These are phyloP conservation scores for Tethea ocularis DNA, from an alignment of 2,888 invertebrate genomes.

Conservation along the genomic window DNA sequence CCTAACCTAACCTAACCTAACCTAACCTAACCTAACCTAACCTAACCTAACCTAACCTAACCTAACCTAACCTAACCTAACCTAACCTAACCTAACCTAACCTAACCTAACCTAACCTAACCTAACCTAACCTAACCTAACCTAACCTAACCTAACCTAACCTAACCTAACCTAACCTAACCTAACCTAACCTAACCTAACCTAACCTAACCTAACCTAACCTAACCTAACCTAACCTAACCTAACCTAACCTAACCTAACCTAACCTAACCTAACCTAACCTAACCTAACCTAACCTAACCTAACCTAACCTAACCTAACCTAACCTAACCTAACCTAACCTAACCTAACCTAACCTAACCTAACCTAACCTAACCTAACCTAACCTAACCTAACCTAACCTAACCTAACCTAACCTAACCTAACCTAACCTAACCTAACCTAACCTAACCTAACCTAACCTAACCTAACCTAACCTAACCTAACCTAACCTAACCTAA, in stretches of 20 bases:
- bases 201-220: constrained; percentile 29
- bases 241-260: constrained; percentile 20
- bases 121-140: constrained; percentile 8
- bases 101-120: neutral
- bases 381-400: constrained; percentile 15
- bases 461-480: constrained; percentile 34
- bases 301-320: constrained; percentile 1
- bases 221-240: constrained; percentile 28
- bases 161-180: constrained; percentile 13
- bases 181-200: constrained; percentile 28
- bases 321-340: too few relatives aligned
- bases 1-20: constrained; percentile 22
- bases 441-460: constrained; percentile 21
- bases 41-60: constrained; percentile 20
- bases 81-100: constrained; percentile 24
- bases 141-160: constrained; percentile 13
- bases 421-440: neutral
- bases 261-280: constrained; percentile 20
- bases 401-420: constrained; percentile 12
- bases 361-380: constrained; percentile 13
- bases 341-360: constrained; percentile 6
- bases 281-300: constrained; percentile 8
- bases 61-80: constrained; percentile 27
- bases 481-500: constrained; percentile 31
- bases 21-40: neutral